Evolutionary conservation across 2,797 vertebrate species (phyloP), one percentile per base, ranked within the genome.

Genomic region (Neosilurus mollespiculum): DNA sequence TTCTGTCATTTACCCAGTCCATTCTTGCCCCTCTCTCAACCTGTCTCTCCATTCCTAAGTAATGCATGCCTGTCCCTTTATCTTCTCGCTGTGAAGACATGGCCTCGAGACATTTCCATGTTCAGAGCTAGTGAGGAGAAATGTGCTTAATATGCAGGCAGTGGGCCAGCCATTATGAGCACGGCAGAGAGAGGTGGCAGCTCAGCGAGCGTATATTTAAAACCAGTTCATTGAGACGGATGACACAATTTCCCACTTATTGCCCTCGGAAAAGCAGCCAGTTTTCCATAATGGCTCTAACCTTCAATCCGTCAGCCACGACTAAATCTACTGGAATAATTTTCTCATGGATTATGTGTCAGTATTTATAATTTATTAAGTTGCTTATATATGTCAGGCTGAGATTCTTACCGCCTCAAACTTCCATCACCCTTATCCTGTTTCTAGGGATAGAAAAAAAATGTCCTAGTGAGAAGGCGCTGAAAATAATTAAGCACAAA

Each of bases 201-300:
- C 78, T 85, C 78, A 67, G 86, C 70, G 54, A 85, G 83, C 88
- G 83, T 85, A 82, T 89, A 88, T 89, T 89, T 87, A 88, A 89
- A 89, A 88, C 85, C 86, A 86, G 83, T 81, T 88, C 87, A 88
- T 88, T 87, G 87, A 89, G 87, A 89, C 86, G 70, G 86, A 88
- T 89, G 88, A 88, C 84, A 88, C 87, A 87, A 87, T 89, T 88
- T 89, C 86, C 70, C 84, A 87, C 86, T 86, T 89, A 89, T 88
- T 88, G 88, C 88, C 82, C 81, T 87, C 86, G 82, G 84, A 89
- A 87, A 87, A 87, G 88, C 82, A 85, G 86, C 79, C 86, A 80
- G 86, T 87, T 87, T 87, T 86, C 84, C 83, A 86, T 90, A 88
- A 88, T 86, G 84, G 86, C 81, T 64, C 81, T 76, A 88, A 85